Percentiles rank a stretch among this genome's conserved stretches.
Evolutionary conservation across 2,113 vertebrate genomes (phyloP).

Genomic region (Chlorodrepanis virens): DNA sequence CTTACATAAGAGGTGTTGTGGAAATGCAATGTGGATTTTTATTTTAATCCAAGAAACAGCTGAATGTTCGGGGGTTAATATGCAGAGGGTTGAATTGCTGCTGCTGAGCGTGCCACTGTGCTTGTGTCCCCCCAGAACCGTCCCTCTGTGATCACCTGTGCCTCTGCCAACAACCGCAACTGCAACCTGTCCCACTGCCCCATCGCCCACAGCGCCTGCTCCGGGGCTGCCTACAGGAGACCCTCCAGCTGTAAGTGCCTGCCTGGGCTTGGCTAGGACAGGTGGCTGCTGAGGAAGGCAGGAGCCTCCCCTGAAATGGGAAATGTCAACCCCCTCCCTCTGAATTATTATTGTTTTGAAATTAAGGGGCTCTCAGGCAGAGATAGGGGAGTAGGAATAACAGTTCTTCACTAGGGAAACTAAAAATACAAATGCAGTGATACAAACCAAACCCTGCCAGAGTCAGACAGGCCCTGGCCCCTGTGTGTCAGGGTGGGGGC

Average conservation of each 20-base stretch:
- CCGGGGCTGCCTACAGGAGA: constrained; percentile 83
- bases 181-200: constrained; percentile 97
- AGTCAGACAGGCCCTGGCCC: background rate
- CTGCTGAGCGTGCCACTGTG: background rate
- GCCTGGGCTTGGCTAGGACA: fast-evolving
- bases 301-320: background rate
- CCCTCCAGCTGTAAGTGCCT: constrained; percentile 85
- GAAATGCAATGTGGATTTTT: too few relatives aligned
- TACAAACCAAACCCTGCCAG: background rate
- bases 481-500: background rate
- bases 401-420: background rate
- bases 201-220: constrained; percentile 86
- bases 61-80: fast-evolving
- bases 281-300: background rate
- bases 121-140: constrained; percentile 81
- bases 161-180: constrained; percentile 91
- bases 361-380: background rate
- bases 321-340: background rate
- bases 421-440: background rate
- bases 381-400: background rate
- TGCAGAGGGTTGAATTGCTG: background rate
- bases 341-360: fast-evolving
- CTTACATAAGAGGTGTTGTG: too few relatives aligned
- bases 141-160: constrained; percentile 96
- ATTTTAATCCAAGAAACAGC: background rate